Evolutionary conservation across 2,888 invertebrate species (phyloP), one percentile per base, ranked within the genome.

Genomic region (Zygogramma bicolorata): DNA sequence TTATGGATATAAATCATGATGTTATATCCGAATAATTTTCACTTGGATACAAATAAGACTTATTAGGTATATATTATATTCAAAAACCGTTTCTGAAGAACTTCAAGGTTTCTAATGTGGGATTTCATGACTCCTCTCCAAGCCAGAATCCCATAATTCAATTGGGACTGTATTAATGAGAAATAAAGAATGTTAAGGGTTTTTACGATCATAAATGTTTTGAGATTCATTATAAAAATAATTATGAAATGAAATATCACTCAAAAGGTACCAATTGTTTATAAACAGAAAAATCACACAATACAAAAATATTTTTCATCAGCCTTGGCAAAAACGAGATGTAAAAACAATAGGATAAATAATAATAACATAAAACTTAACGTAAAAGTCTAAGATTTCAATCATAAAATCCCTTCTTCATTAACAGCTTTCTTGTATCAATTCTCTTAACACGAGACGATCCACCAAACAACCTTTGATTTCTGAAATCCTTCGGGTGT

Each of bases 401-500:
- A 69, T 22, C 40, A 42, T 69, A 72, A 3, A 61, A 69, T 18
- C 79, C 79, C 49, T 80, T 82, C 62, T 81, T 83, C 65, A 77
- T 82, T 49, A 84, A 75, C 6, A 83, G 74, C 13, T 67, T 78
- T 59, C 79, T 81, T 6, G 82, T 80, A 38, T 81, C 81, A 53
- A 82, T 76, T 40, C 84, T 79, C 40, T 76, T 81, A 15, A 82
- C 79, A 22, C 84, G 75, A 2, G 72, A 73, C n/a, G 81, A 59
- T n/a, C n/a, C n/a, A 79, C 82, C 80, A 46, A 82, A 81, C 18
- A 85, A 73, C 81, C 83, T 82, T 71, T 79, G 78, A 75, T 81
- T 85, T 78, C 82, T 85, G 75, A 85, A 85, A 81, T 86, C 85
- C 75, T 85, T 85, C 5, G 81, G 75, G 68, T 82, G 81, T n/a